phyloP scores from a whole-genome alignment of 2,797 vertebrate genomes.

The Girardinus metallicus region DNA sequence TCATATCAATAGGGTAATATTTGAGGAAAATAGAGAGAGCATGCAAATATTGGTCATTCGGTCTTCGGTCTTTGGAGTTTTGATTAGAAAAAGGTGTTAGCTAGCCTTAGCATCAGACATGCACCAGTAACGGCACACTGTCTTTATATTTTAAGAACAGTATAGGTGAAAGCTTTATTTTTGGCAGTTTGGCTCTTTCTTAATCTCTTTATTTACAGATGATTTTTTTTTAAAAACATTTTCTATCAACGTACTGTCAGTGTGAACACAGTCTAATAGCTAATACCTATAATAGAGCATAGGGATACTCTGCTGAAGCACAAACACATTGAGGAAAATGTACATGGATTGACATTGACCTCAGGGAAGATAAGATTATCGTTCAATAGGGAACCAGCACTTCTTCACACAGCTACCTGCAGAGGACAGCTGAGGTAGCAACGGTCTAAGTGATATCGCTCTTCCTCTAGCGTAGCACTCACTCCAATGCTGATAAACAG shows the following conservation, averaged over 20 bases:
- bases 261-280: not conserved
- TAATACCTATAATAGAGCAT: not conserved
- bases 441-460: not conserved
- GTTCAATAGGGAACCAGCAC: not conserved
- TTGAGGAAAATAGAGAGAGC: too few relatives aligned
- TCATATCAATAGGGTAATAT: too few relatives aligned
- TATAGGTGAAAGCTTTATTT: not conserved
- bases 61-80: too few relatives aligned
- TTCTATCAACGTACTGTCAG: not conserved
- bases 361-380: not conserved
- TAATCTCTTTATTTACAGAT: not conserved
- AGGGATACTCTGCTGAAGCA: not conserved
- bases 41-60: too few relatives aligned
- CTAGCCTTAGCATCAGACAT: too few relatives aligned
- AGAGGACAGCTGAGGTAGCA: not conserved
- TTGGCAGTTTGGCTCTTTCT: not conserved
- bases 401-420: not conserved
- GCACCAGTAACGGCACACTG: too few relatives aligned
- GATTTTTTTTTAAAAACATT: not conserved
- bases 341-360: constrained; percentile 1
- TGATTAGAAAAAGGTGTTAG: too few relatives aligned
- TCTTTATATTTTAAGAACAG: not conserved
- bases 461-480: not conserved
- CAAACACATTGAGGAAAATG: not conserved
- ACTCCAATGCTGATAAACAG: not conserved